Evolutionary conservation across 2,888 invertebrate species (phyloP).

Genomic region (Phrixothrix hirtus): DNA sequence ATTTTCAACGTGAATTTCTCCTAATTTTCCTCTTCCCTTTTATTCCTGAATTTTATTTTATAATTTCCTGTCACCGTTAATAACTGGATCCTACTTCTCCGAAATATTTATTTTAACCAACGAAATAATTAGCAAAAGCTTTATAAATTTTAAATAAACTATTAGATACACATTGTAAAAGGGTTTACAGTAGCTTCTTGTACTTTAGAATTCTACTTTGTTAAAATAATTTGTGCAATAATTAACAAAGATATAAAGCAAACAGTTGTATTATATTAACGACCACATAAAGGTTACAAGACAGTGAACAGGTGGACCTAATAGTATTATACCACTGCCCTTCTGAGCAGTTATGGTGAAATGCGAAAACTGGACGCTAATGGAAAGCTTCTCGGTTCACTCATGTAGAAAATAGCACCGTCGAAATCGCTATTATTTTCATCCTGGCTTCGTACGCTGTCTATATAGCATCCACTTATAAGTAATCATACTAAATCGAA

Average conservation of each 20-base stretch:
- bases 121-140: constrained; percentile 13
- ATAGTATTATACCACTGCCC: constrained; percentile 42
- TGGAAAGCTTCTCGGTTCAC: constrained; percentile 39
- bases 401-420: constrained; percentile 40
- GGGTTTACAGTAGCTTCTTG: too few relatives aligned
- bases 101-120: constrained; percentile 21
- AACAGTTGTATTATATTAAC: constrained; percentile 10
- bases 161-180: too few relatives aligned
- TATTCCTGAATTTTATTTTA: constrained; percentile 12
- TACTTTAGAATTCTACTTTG: too few relatives aligned
- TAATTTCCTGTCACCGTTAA: constrained; percentile 20
- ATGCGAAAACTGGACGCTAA: constrained; percentile 40
- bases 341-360: constrained; percentile 41
- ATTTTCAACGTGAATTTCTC: constrained; percentile 10
- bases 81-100: constrained; percentile 14
- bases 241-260: constrained; percentile 6
- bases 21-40: constrained; percentile 18
- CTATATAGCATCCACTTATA: constrained; percentile 25
- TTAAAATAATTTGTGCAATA: neutral
- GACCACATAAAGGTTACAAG: constrained; percentile 19
- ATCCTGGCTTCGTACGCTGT: constrained; percentile 25
- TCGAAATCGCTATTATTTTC: constrained; percentile 38
- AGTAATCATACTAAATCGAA: constrained; percentile 30
- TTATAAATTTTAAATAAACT: too few relatives aligned
- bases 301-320: constrained; percentile 35